Evolutionary conservation across 2,888 invertebrate genomes (phyloP), one percentile per base, ranked within the genome.

Genomic region (Kryphioiulus occultus): DNA sequence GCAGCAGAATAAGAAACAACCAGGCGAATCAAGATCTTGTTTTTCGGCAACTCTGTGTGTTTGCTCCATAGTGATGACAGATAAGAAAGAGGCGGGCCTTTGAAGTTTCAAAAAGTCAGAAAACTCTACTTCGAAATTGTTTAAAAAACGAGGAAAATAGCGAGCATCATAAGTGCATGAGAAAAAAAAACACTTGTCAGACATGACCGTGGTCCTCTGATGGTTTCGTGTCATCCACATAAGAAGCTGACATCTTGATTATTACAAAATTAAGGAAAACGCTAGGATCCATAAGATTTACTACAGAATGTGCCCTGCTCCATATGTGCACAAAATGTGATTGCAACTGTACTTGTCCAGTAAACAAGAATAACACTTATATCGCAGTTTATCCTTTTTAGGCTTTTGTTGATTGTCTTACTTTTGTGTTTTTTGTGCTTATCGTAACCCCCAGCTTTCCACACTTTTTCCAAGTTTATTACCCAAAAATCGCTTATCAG

Each of bases 41-140:
- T 78, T 78, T 78, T 78, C 78, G 78, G 12, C 78, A 78, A 78
- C 15, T 78, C 26, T 26, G 59, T 78, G 78, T 78, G 26, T 78
- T 78, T 78, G 78, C 15, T 22, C 78, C 15, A 12, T 78, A 59
- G 1, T 78, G 78, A 78, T 30, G 78, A 78, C 78, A 78, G 30
- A 78, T 78, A 78, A 30, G 78, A 78, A 30, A 30, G 15, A 22
- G 10, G 78, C 30, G 78, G 78, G 9, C 30, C 78, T 78, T 78
- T 78, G 30, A 78, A 30, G 78, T 26, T 30, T 10, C n/a, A 30
- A 78, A 78, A 22, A 68, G 26, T 68, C 26, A 26, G 26, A 68
- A 78, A 30, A 10, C 30, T 78, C 0, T 0, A 26, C 30, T 78
- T 3, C 26, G 15, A 78, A 78, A 78, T 30, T 78, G 26, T 78